Percentiles rank a stretch among this genome's conserved stretches.
phyloP scores from a whole-genome alignment of 2,113 vertebrate species.

The Ceyx melanurus region DNA sequence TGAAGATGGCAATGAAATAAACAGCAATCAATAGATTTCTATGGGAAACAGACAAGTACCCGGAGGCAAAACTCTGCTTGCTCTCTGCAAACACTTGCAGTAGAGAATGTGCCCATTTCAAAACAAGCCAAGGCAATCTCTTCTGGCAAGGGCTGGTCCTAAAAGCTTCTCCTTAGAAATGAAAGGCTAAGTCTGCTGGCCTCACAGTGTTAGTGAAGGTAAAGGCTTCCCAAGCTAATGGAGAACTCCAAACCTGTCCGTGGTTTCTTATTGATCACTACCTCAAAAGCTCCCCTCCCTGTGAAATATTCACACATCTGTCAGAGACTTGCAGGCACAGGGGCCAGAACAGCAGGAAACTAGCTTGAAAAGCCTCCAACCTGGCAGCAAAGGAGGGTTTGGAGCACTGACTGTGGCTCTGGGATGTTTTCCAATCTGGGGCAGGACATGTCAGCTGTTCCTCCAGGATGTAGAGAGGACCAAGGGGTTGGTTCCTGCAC shows the following conservation, averaged over 20 bases:
- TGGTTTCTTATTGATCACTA: not conserved
- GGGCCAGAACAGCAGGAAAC: not conserved
- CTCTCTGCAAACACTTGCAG: not conserved
- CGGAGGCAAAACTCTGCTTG: not conserved
- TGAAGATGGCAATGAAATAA: not conserved
- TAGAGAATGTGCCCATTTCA: not conserved
- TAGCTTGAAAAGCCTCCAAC: not conserved
- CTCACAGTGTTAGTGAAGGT: not conserved
- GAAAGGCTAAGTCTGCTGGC: not conserved
- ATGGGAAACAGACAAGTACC: not conserved
- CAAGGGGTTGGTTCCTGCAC: not conserved
- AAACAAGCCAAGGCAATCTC: not conserved
- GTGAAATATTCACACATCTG: not conserved
- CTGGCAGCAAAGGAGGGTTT: not conserved
- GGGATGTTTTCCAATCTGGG: not conserved
- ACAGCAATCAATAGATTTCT: not conserved
- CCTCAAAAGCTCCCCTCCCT: not conserved
- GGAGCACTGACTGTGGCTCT: not conserved
- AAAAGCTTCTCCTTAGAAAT: not conserved
- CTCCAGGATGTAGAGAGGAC: not conserved
- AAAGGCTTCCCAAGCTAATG: not conserved
- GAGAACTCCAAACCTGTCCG: not conserved
- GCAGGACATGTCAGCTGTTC: not conserved
- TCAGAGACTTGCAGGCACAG: not conserved
- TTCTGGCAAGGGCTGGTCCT: not conserved